A percentile compares a stretch with the other conserved stretches of the same genome.
Evolutionary conservation across 2,797 vertebrate genomes (phyloP).

Genomic region (Sciurus carolinensis): DNA sequence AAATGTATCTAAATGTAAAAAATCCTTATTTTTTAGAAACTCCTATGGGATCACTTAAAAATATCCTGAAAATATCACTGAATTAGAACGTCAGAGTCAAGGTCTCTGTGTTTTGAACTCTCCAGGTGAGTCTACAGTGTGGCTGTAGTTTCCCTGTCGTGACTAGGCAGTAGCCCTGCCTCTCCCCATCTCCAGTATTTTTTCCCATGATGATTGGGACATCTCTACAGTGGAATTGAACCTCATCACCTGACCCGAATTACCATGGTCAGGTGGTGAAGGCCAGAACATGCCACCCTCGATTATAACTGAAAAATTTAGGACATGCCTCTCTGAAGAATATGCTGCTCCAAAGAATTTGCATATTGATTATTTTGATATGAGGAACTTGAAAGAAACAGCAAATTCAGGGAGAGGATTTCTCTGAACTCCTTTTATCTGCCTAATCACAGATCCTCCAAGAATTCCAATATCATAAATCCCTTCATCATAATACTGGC

Average conservation of each 20-base stretch:
- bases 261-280: neutral
- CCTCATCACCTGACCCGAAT: neutral
- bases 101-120: neutral
- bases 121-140: neutral
- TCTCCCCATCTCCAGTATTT: neutral
- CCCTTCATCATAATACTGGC: no score
- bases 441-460: no score
- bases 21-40: neutral
- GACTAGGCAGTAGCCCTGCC: no score
- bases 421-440: neutral
- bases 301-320: neutral
- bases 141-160: neutral
- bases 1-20: neutral
- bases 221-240: no score
- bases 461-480: neutral
- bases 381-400: neutral
- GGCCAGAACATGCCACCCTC: neutral
- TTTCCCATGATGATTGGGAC: neutral
- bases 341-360: neutral
- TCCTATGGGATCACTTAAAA: neutral
- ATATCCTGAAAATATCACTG: neutral
- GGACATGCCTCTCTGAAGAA: neutral
- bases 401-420: neutral
- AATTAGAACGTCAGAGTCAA: neutral
- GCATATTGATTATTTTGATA: no score